Percentiles rank a stretch among this genome's conserved stretches.
Evolutionary conservation across 2,113 vertebrate species (phyloP).

Genomic region (Gracilinanus agilis): DNA sequence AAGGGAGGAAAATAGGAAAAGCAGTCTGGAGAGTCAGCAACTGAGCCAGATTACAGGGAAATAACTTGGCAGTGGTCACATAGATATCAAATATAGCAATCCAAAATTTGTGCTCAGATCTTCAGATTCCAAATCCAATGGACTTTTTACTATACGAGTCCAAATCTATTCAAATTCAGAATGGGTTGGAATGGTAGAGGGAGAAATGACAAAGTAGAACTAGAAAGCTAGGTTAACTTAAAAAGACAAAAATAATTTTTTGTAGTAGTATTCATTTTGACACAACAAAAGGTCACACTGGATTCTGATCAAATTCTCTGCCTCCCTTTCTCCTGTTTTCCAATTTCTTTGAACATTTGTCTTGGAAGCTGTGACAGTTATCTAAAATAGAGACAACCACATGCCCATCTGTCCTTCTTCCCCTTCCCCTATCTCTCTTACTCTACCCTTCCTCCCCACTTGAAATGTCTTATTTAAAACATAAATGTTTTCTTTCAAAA

Average conservation of each 20-base stretch:
- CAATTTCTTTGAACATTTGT: neutral
- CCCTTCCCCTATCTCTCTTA: neutral
- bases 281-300: neutral
- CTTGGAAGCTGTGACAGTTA: neutral
- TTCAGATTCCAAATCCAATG: neutral
- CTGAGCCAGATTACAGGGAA: neutral
- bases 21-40: neutral
- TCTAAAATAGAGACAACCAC: conserved; percentile 1
- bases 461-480: neutral
- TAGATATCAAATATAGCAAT: neutral
- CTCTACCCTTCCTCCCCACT: neutral
- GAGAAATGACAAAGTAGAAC: neutral
- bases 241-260: neutral
- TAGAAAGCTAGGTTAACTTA: neutral
- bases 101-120: neutral
- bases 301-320: neutral
- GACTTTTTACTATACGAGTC: neutral
- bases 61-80: neutral
- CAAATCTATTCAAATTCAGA: neutral
- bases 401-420: conserved; percentile 4
- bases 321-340: neutral
- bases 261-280: neutral
- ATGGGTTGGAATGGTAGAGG: neutral
- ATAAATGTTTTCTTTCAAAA: neutral
- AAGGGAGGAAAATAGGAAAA: neutral